Evolutionary conservation across 2,888 invertebrate species (phyloP).

Genomic region (Dexiosoma caninum): DNA sequence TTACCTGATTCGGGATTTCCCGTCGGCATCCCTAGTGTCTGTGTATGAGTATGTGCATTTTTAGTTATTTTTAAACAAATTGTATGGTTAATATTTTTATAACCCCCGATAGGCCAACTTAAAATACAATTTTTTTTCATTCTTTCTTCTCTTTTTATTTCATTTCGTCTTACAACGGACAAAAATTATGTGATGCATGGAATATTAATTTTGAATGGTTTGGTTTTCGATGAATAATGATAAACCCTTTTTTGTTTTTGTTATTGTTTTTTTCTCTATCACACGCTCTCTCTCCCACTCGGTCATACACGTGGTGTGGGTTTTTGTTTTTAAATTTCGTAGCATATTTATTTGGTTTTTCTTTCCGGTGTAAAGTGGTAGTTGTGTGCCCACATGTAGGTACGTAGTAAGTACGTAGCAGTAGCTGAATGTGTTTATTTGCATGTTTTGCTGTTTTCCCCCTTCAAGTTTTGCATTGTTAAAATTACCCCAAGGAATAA

Average conservation of each 20-base stretch:
- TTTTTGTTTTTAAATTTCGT: not conserved
- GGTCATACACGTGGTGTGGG: not conserved
- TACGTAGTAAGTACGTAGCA: not conserved
- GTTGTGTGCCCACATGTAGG: not conserved
- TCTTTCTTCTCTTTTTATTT: not conserved
- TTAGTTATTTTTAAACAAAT: constrained; percentile 22
- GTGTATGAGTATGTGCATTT: not conserved
- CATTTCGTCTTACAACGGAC: constrained; percentile 9
- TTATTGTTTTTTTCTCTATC: no score
- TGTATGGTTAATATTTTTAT: constrained; percentile 58
- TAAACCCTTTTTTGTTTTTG: constrained; percentile 7
- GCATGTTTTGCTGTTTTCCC: constrained; percentile 14
- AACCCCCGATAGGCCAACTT: constrained; percentile 34
- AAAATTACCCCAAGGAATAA: constrained; percentile 62
- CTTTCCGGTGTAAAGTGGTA: not conserved
- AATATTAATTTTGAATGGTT: constrained; percentile 60
- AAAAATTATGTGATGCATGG: constrained; percentile 50
- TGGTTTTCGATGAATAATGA: constrained; percentile 36
- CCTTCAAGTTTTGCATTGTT: constrained; percentile 28
- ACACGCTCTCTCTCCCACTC: not conserved
- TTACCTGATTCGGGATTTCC: no score
- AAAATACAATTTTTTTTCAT: not conserved
- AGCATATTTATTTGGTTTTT: constrained; percentile 40
- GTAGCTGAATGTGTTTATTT: constrained; percentile 4
- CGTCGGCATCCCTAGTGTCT: no score